A percentile compares a stretch with the other conserved stretches of the same genome.
phyloP scores from a whole-genome alignment of 1,140 invertebrate genomes.

The Pseudomyrmex concolor region DNA sequence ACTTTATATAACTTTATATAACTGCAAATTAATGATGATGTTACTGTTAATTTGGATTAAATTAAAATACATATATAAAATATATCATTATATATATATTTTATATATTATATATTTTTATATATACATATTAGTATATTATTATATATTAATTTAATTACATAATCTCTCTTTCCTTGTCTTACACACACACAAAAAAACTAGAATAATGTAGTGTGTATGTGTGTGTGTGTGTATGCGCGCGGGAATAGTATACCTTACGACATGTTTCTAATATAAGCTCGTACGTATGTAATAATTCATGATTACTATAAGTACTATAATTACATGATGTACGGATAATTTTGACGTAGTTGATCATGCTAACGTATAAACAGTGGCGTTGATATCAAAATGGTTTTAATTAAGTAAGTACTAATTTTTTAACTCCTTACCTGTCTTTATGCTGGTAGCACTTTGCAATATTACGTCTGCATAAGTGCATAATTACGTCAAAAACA shows the following conservation, averaged over 20 bases:
- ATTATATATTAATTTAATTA: too few relatives aligned
- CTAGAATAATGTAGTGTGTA: too few relatives aligned
- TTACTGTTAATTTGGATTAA: conserved; percentile 43
- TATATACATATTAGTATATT: too few relatives aligned
- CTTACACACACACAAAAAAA: too few relatives aligned
- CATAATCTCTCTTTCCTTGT: too few relatives aligned
- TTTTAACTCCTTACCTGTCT: background rate
- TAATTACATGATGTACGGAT: conserved; percentile 36
- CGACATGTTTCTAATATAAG: conserved; percentile 43
- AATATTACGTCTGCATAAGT: too few relatives aligned
- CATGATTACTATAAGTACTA: conserved; percentile 31
- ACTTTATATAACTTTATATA: background rate
- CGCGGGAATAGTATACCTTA: conserved; percentile 37
- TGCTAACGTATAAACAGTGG: conserved; percentile 1
- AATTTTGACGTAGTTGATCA: conserved; percentile 27
- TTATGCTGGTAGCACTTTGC: too few relatives aligned
- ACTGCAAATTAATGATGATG: conserved; percentile 8
- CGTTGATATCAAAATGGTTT: conserved; percentile 25
- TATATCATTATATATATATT: background rate
- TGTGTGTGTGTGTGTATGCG: background rate
- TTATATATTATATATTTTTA: too few relatives aligned
- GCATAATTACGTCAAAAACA: too few relatives aligned
- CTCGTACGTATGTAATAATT: conserved; percentile 44
- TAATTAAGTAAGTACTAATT: conserved; percentile 20
- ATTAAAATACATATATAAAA: conserved; percentile 46